These are phyloP conservation scores for Andrena fulva DNA, from an alignment of 2,888 invertebrate species.

Conservation along the genomic window DNA sequence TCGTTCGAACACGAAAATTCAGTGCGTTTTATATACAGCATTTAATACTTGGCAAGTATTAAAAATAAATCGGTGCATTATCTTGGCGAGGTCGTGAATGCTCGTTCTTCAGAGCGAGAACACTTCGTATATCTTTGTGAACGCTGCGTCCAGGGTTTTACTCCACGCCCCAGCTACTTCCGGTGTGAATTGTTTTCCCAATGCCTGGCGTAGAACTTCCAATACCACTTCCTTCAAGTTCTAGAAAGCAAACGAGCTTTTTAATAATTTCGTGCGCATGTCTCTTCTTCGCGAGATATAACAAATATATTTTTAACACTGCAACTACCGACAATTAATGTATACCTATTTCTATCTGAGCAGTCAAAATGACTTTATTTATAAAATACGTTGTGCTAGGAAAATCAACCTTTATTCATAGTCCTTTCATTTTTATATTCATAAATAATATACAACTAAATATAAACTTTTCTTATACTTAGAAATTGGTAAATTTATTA, in stretches of 20 bases:
- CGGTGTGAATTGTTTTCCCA: slow-evolving; percentile 84
- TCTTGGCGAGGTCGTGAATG: not conserved
- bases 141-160: slow-evolving; percentile 83
- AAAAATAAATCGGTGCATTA: not conserved
- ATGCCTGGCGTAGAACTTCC: slow-evolving; percentile 82
- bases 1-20: slow-evolving; percentile 10
- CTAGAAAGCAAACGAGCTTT: slow-evolving; percentile 76
- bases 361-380: no score
- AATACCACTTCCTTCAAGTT: slow-evolving; percentile 83
- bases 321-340: no score
- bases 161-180: slow-evolving; percentile 85
- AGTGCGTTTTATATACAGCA: slow-evolving; percentile 37
- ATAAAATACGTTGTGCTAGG: no score
- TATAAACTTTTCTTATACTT: no score
- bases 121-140: slow-evolving; percentile 74
- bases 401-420: no score
- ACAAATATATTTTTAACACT: no score
- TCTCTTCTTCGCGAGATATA: no score
- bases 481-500: no score
- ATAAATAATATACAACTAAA: no score
- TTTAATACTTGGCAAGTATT: not conserved
- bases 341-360: no score
- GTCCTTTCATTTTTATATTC: no score
- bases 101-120: slow-evolving; percentile 26
- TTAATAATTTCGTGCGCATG: not conserved